Base-by-base conservation (phyloP, 2,888 invertebrate genomes). In the Pandemis cinnamomeana region DNA sequence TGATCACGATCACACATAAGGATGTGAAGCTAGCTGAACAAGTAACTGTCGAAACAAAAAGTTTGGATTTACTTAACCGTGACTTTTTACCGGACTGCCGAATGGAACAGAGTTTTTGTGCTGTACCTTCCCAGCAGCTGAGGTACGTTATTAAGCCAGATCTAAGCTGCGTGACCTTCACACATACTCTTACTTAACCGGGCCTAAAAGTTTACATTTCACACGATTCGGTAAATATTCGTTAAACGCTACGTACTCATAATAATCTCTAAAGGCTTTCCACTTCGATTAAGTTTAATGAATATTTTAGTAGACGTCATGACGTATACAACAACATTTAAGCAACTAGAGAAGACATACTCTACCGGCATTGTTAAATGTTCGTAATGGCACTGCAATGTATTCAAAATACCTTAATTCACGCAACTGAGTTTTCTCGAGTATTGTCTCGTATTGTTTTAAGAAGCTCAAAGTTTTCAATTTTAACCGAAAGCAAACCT, bases 331-430 rank as follows among this genome's bases (percentile, higher is more conserved):
- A 20, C 46, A 46, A 8, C 20, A 44, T 20, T 46, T 64, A 46
- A 46, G 46, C 63, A 42, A 48, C 20, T 20, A 46, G 20, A 48
- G 46, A 46, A 20, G 63, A 64, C 46, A 8, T 44, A 63, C 46
- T 64, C 48, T 46, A 20, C 62, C 46, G 20, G 27, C 63, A 46
- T 46, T 11, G 20, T 64, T 64, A 55, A 67, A 10, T 42, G 15
- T 42, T 42, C 42, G 27, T 68, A 58, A 58, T 44, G 44, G 7
- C 44, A 20, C n/a, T 67, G 67, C 58, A 58, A 13, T 44, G 55
- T 58, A 58, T 68, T 58, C 44, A 44, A 58, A 68, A 68, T 58
- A 58, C 44, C 42, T 42, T 53, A 67, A 55, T 67, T 67, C 20
- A 58, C 44, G 58, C 44, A 20, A 27, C 13, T 44, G 2, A 20